phyloP scores from a whole-genome alignment of 2,888 invertebrate genomes.

The Dasysyrphus albostriatus region DNA sequence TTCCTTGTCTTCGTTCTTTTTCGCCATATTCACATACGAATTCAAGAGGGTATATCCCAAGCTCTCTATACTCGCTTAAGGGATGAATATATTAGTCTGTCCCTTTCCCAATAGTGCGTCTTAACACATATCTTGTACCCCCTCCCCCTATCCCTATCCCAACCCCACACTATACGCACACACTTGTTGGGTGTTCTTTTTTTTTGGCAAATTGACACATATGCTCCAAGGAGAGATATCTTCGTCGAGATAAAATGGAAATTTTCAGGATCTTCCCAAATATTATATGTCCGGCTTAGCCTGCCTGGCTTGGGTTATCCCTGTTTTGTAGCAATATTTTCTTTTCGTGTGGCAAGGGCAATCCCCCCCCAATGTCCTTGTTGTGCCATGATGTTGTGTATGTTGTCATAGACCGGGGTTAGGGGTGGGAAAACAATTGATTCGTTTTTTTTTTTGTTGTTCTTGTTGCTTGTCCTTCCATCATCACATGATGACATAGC shows the following conservation, averaged over 20 bases:
- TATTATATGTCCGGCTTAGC: conserved; percentile 73
- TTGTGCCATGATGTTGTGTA: conserved; percentile 28
- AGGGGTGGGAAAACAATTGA: conserved; percentile 73
- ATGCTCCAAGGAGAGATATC: conserved; percentile 78
- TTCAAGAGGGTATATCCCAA: conserved; percentile 52
- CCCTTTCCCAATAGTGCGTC: conserved; percentile 60
- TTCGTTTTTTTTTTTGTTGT: conserved; percentile 49
- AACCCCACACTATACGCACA: conserved; percentile 46
- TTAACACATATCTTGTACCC: conserved; percentile 60
- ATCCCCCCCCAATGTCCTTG: conserved; percentile 33
- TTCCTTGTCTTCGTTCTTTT: conserved; percentile 43
- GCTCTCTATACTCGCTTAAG: conserved; percentile 60
- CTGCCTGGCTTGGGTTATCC: conserved; percentile 51
- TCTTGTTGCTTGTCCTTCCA: conserved; percentile 19
- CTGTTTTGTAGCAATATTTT: conserved; percentile 52
- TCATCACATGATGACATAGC: conserved; percentile 58
- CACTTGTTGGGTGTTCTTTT: conserved; percentile 66
- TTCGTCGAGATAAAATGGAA: conserved; percentile 81
- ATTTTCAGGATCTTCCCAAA: conserved; percentile 80
- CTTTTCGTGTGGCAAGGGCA: conserved; percentile 32
- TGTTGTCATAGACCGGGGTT: conserved; percentile 61
- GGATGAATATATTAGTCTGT: conserved; percentile 75
- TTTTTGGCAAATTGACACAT: conserved; percentile 74
- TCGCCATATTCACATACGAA: conserved; percentile 44
- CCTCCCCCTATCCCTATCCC: neutral